These are phyloP conservation scores for Geothlypis trichas DNA, from an alignment of 2,113 vertebrate species.

Conservation along the genomic window DNA sequence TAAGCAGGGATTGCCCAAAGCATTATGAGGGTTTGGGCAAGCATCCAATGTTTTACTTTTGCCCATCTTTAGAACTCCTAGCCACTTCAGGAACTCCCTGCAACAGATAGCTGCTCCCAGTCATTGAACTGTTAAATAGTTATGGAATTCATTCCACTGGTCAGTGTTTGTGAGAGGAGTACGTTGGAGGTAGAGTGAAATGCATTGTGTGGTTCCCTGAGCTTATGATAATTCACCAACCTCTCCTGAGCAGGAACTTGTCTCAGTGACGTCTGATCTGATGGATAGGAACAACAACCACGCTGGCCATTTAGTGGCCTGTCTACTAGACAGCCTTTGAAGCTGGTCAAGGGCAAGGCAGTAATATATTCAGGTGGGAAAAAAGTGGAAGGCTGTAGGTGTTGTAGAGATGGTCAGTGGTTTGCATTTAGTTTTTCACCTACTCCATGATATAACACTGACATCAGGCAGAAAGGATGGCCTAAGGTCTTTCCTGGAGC, in stretches of 20 bases:
- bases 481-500: neutral
- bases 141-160: neutral
- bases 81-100: neutral
- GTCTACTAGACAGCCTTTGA: neutral
- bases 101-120: neutral
- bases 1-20: neutral
- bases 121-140: neutral
- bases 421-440: neutral
- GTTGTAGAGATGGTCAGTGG: fast-evolving
- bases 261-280: neutral
- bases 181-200: neutral
- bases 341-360: neutral
- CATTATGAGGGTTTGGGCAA: neutral
- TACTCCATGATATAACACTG: neutral
- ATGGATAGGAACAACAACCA: neutral
- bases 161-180: neutral
- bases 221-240: neutral
- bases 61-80: neutral
- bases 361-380: neutral
- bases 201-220: neutral
- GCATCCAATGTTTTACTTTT: neutral
- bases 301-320: neutral
- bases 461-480: neutral
- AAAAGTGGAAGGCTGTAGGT: neutral
- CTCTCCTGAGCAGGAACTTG: neutral